phyloP scores from a whole-genome alignment of 1,140 invertebrate genomes.

The Euschistus heros region DNA sequence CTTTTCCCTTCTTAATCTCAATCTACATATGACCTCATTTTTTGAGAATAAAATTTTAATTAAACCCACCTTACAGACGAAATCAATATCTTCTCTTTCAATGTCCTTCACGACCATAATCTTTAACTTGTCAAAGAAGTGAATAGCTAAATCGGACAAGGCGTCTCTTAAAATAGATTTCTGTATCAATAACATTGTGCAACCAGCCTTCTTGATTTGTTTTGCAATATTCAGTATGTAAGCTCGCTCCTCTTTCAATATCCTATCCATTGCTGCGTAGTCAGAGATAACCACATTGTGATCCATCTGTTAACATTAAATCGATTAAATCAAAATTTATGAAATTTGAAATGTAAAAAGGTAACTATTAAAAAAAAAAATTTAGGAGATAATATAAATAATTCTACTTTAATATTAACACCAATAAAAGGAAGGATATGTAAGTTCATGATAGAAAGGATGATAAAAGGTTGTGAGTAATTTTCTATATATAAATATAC shows the following conservation, averaged over 20 bases:
- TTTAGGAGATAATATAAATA: too few relatives aligned
- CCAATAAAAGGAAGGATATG: too few relatives aligned
- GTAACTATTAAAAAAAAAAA: too few relatives aligned
- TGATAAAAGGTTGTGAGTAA: too few relatives aligned
- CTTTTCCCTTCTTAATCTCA: too few relatives aligned
- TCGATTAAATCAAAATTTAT: too few relatives aligned
- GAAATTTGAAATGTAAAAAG: too few relatives aligned
- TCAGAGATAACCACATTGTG: slow-evolving; percentile 96
- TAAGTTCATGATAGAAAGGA: too few relatives aligned
- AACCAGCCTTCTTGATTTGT: slow-evolving; percentile 96
- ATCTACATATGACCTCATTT: too few relatives aligned
- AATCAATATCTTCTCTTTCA: slow-evolving; percentile 95
- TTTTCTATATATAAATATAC: too few relatives aligned
- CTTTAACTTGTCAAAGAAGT: slow-evolving; percentile 98
- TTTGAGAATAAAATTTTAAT: too few relatives aligned
- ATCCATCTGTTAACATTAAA: slow-evolving; percentile 76
- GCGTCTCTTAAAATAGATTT: slow-evolving; percentile 98
- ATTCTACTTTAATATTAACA: too few relatives aligned
- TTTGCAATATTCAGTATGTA: slow-evolving; percentile 99
- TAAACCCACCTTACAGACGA: slow-evolving; percentile 70
- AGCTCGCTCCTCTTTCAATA: slow-evolving; percentile 93
- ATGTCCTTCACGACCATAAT: slow-evolving; percentile 98
- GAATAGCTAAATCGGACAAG: slow-evolving; percentile 89
- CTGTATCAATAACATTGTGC: slow-evolving; percentile 95
- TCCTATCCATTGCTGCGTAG: slow-evolving; percentile 97